Base-by-base conservation (phyloP, 1,140 invertebrate genomes). In the Drosophila hydei region DNA sequence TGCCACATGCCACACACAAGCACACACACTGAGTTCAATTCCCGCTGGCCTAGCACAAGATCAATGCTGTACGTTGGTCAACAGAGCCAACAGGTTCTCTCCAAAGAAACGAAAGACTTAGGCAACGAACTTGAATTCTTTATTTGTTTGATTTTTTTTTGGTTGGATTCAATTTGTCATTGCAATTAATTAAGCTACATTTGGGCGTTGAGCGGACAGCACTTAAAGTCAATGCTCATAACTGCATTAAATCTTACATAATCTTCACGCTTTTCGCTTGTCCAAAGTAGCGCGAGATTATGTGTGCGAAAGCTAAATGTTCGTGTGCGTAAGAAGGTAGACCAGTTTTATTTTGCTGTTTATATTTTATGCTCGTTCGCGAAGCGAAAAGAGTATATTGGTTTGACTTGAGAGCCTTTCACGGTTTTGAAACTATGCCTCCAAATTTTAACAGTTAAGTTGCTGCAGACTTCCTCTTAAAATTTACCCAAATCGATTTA, bases 101-200 rank as follows among this genome's bases (percentile, higher is more conserved):
- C 21, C 60, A 72, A 36, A 12, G 5, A 81, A 81, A 75, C 74
- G 74, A 85, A 85, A 79, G 79, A 89, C 79, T 80, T 71, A 70
- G 54, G 63, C 85, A 89, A 60, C 84, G 79, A 89, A 89, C 84
- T 89, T 89, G 79, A 84, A 89, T 51, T 56, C 43, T 69, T 30
- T 30, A 48, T 25, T 33, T 38, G 33, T 38, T 36, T 33, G 14
- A 61, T 16, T 42, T 42, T 55, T 56, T 60, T 36, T 33, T 30
- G 6, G 0, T 30, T 6, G 27, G 2, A 61, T 27, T 21, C 30
- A 27, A 54, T 72, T 72, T 68, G 71, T 72, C 72, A 83, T 79
- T 64, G 54, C 50, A 72, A 63, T 84, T 84, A 77, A 83, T 84
- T 61, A 59, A 43, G 38, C 48, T 71, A 45, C 23, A 72, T 56